Evolutionary conservation across 2,797 vertebrate species (phyloP).

Genomic region (Takifugu rubripes): DNA sequence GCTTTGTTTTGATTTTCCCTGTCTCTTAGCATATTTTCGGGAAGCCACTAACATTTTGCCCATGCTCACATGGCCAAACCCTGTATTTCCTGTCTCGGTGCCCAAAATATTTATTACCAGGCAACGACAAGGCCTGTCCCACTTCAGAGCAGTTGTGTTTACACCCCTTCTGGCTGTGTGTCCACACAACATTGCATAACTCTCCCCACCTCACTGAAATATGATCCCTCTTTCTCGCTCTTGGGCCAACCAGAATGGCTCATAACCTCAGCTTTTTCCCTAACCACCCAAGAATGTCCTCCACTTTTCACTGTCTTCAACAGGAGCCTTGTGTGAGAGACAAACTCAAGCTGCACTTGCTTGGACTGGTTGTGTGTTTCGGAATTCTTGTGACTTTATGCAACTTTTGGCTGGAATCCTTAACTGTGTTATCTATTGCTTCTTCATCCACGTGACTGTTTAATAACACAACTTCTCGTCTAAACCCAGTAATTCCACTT

Average conservation of each 20-base stretch:
- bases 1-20: constrained; percentile 73
- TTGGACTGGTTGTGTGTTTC: too few species aligned
- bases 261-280: constrained; percentile 39
- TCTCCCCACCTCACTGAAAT: constrained; percentile 60
- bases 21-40: constrained; percentile 73
- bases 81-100: constrained; percentile 72
- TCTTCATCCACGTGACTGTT: constrained; percentile 10
- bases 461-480: constrained; percentile 25
- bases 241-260: constrained; percentile 49
- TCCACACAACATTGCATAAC: constrained; percentile 69
- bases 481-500: constrained; percentile 36
- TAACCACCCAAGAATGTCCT: constrained; percentile 36
- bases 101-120: constrained; percentile 82
- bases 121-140: constrained; percentile 75
- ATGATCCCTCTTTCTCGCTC: constrained; percentile 34
- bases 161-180: constrained; percentile 72
- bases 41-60: constrained; percentile 67
- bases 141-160: constrained; percentile 66
- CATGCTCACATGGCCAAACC: constrained; percentile 67
- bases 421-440: constrained; percentile 20
- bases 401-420: constrained; percentile 11
- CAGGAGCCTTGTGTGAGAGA: constrained; percentile 1
- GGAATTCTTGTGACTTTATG: too few species aligned
- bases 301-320: constrained; percentile 22
- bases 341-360: not conserved